Evolutionary conservation across 1,140 invertebrate genomes (phyloP).

Genomic region (Mya arenaria): DNA sequence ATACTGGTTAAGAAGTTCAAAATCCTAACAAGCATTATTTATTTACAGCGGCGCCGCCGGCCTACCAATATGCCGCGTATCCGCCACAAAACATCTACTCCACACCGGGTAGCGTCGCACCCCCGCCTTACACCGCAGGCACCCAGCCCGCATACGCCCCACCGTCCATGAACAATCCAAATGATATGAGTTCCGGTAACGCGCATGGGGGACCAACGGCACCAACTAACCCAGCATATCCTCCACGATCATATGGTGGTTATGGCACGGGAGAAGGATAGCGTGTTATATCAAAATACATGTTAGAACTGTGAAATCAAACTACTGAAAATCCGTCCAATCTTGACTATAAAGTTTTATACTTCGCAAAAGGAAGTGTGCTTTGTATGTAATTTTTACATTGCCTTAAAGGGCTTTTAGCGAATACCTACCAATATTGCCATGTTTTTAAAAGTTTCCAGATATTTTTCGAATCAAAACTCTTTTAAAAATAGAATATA

Average conservation of each 20-base stretch:
- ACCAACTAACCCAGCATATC: background rate
- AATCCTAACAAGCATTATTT: background rate
- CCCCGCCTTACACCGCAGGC: conserved; percentile 23
- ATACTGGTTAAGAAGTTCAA: background rate
- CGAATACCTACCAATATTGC: too few relatives aligned
- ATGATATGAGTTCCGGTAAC: background rate
- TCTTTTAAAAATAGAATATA: too few relatives aligned
- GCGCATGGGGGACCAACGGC: background rate
- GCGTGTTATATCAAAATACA: too few relatives aligned
- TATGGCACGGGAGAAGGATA: conserved; percentile 19
- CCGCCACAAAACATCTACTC: background rate
- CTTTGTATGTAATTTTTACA: too few relatives aligned
- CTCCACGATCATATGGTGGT: background rate
- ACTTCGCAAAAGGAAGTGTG: too few relatives aligned
- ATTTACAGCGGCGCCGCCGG: background rate
- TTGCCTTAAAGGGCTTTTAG: too few relatives aligned
- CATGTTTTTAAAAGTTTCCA: too few relatives aligned
- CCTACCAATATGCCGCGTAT: conserved; percentile 3
- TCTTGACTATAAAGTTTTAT: too few relatives aligned
- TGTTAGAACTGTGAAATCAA: too few relatives aligned
- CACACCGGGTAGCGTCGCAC: background rate
- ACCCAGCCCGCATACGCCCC: conserved; percentile 22
- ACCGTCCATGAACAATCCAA: background rate
- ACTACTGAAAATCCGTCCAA: too few relatives aligned
- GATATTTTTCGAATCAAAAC: too few relatives aligned